phyloP scores from a whole-genome alignment of 2,113 vertebrate genomes.

The Etheostoma cragini region DNA sequence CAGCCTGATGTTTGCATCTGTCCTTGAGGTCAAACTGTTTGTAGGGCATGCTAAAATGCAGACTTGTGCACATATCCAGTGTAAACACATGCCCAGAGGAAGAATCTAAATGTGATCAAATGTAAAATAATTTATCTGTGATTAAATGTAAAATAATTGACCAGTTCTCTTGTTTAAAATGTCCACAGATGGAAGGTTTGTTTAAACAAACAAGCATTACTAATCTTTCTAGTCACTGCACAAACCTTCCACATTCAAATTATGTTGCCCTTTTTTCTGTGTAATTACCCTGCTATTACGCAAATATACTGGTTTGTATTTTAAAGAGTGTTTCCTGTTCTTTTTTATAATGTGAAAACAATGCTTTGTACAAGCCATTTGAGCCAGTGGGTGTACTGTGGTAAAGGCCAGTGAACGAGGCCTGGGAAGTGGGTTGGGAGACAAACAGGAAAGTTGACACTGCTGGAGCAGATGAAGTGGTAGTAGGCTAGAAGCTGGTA shows the following conservation, averaged over 20 bases:
- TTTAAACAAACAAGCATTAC: conserved; percentile 34
- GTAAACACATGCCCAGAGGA: conserved; percentile 12
- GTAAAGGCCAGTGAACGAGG: conserved; percentile 36
- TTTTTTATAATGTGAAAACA: conserved; percentile 38
- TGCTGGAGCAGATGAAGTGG: conserved; percentile 63
- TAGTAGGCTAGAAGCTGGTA: conserved; percentile 41
- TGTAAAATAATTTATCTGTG: conserved; percentile 6
- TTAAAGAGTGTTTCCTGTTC: conserved; percentile 38
- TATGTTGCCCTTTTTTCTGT: conserved; percentile 20
- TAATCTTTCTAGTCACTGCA: conserved; percentile 21
- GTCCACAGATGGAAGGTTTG: not conserved
- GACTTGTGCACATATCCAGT: conserved; percentile 1
- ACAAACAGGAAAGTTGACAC: conserved; percentile 51
- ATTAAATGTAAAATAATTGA: conserved; percentile 17
- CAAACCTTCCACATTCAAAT: conserved; percentile 40
- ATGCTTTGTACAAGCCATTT: conserved; percentile 48
- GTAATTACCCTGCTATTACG: conserved; percentile 42
- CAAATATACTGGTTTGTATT: conserved; percentile 46
- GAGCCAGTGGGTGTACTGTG: conserved; percentile 48
- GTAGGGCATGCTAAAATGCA: conserved; percentile 46
- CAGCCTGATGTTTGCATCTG: conserved; percentile 50
- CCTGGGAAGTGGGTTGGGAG: conserved; percentile 50
- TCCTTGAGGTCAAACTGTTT: conserved; percentile 58
- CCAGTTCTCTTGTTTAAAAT: conserved; percentile 13
- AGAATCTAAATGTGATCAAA: conserved; percentile 5